phyloP scores from a whole-genome alignment of 2,888 invertebrate genomes.

The Boloria euphrosyne region DNA sequence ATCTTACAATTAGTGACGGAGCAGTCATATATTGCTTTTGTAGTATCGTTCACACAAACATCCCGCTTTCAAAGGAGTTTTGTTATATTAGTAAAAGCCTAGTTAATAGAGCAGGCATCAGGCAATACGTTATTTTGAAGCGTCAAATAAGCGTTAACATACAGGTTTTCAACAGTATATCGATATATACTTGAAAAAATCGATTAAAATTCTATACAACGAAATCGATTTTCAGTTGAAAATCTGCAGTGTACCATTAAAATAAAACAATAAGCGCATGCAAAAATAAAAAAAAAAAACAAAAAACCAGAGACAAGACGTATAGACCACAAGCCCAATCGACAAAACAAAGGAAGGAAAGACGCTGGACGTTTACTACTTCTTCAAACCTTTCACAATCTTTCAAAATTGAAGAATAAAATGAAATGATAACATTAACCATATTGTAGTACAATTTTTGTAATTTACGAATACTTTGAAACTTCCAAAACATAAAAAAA shows the following conservation, averaged over 20 bases:
- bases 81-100: constrained; percentile 44
- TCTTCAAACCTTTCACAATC: constrained; percentile 60
- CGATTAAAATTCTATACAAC: neutral
- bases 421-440: neutral
- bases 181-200: neutral
- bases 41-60: constrained; percentile 60
- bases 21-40: constrained; percentile 60
- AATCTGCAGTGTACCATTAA: constrained; percentile 19
- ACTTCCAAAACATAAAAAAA: too few relatives aligned
- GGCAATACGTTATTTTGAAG: neutral
- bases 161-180: constrained; percentile 4
- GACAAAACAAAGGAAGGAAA: constrained; percentile 43
- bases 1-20: constrained; percentile 55
- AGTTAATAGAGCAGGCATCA: constrained; percentile 12
- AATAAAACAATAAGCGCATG: constrained; percentile 36
- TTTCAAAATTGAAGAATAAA: constrained; percentile 45
- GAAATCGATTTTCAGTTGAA: neutral
- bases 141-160: constrained; percentile 14
- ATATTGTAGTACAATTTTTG: neutral
- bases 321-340: constrained; percentile 52
- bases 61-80: constrained; percentile 63
- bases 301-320: constrained; percentile 45
- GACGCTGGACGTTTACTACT: constrained; percentile 64
- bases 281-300: constrained; percentile 40
- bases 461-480: neutral